Evolutionary conservation across 2,797 vertebrate species (phyloP).

Genomic region (Myotis vivesi): DNA sequence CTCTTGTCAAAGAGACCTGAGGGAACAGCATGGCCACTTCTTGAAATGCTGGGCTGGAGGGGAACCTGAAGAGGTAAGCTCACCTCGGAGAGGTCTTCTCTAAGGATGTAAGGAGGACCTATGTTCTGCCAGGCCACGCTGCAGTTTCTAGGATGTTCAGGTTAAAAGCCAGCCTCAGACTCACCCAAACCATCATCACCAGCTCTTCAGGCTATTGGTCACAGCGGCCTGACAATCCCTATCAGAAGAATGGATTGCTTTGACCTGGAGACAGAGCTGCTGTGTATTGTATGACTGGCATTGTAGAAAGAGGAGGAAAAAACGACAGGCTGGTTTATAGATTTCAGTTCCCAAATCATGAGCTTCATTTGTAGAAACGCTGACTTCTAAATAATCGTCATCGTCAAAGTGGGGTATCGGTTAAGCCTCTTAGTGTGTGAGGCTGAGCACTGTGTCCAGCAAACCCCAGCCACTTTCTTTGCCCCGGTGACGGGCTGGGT

Average conservation of each 20-base stretch:
- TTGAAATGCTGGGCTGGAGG: too few relatives aligned
- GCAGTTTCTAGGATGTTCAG: neutral
- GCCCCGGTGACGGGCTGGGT: too few relatives aligned
- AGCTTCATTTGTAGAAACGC: conserved; percentile 17
- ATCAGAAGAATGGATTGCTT: neutral
- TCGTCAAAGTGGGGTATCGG: neutral
- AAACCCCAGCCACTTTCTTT: neutral
- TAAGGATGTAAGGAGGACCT: neutral
- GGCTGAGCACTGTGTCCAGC: neutral
- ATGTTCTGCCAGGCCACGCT: neutral
- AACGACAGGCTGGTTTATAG: neutral
- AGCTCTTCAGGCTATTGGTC: neutral
- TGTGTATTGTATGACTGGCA: neutral
- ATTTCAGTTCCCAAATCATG: neutral
- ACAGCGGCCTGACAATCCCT: neutral
- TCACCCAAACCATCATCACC: neutral
- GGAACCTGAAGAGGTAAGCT: neutral
- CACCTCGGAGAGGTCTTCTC: neutral
- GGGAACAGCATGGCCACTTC: neutral
- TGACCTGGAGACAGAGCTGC: conserved; percentile 12
- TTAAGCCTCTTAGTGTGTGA: neutral
- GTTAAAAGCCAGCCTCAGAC: neutral
- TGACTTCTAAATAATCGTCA: conserved; percentile 14
- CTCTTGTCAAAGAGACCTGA: neutral
- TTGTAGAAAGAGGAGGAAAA: neutral